Evolutionary conservation across 2,113 vertebrate genomes (phyloP).

Genomic region (Lutjanus erythropterus): DNA sequence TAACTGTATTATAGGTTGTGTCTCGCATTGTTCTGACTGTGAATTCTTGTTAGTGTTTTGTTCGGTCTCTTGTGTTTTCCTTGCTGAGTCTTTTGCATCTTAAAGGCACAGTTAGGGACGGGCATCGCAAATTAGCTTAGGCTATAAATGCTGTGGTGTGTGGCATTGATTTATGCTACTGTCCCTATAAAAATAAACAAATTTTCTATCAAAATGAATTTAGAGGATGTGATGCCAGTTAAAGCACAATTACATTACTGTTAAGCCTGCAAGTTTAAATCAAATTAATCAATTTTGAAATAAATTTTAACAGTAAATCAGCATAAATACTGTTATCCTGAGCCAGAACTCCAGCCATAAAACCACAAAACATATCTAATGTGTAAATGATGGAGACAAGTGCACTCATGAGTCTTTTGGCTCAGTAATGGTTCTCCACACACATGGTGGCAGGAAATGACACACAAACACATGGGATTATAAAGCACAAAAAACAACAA

Average conservation of each 20-base stretch:
- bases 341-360: background rate
- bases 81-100: no score
- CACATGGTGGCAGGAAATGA: constrained; percentile 48
- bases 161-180: no score
- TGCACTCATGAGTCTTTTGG: background rate
- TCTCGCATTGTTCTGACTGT: no score
- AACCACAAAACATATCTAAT: background rate
- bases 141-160: no score
- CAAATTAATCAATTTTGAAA: background rate
- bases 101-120: no score
- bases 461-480: constrained; percentile 45
- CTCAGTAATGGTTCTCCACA: constrained; percentile 2
- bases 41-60: no score
- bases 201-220: no score
- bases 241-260: background rate
- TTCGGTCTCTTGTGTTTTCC: no score
- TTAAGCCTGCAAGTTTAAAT: background rate
- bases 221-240: no score
- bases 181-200: no score
- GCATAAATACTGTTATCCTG: background rate
- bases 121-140: no score
- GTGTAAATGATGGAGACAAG: background rate
- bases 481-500: constrained; percentile 71
- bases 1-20: no score
- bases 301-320: background rate